Evolutionary conservation across 2,888 invertebrate species (phyloP).

Genomic region (Dasypogon diadema): DNA sequence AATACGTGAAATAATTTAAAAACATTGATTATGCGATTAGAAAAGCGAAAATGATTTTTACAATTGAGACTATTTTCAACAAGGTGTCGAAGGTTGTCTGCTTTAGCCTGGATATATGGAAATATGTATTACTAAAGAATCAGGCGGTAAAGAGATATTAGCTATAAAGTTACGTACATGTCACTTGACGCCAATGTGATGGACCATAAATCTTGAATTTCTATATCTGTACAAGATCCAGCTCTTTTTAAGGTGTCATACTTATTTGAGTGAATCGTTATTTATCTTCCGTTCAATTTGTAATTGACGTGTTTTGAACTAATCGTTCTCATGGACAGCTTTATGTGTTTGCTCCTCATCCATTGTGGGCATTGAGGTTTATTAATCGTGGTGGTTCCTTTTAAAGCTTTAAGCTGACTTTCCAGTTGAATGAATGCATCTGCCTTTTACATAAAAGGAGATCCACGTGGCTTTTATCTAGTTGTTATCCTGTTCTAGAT

Average conservation of each 20-base stretch:
- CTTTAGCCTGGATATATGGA: neutral
- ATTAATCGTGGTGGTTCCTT: too few species aligned
- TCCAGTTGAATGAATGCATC: too few species aligned
- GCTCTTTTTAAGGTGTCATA: neutral
- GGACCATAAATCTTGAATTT: slow-evolving; percentile 7
- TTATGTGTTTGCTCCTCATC: neutral
- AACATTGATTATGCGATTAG: neutral
- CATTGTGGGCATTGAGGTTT: too few species aligned
- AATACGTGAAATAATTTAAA: neutral
- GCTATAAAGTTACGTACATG: neutral
- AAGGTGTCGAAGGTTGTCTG: slow-evolving; percentile 6
- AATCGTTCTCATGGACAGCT: slow-evolving; percentile 9
- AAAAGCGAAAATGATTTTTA: neutral
- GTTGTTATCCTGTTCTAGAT: too few species aligned
- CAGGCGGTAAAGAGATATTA: neutral
- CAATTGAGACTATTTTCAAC: neutral
- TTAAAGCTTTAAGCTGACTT: too few species aligned
- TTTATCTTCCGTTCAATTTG: neutral
- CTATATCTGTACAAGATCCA: neutral
- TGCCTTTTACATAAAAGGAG: too few species aligned
- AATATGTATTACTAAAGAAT: neutral
- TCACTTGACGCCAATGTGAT: neutral
- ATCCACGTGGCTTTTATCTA: too few species aligned
- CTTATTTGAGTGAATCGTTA: neutral
- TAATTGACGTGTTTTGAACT: slow-evolving; percentile 3